Evolutionary conservation across 2,113 vertebrate species (phyloP).

Genomic region (Channa maculata): DNA sequence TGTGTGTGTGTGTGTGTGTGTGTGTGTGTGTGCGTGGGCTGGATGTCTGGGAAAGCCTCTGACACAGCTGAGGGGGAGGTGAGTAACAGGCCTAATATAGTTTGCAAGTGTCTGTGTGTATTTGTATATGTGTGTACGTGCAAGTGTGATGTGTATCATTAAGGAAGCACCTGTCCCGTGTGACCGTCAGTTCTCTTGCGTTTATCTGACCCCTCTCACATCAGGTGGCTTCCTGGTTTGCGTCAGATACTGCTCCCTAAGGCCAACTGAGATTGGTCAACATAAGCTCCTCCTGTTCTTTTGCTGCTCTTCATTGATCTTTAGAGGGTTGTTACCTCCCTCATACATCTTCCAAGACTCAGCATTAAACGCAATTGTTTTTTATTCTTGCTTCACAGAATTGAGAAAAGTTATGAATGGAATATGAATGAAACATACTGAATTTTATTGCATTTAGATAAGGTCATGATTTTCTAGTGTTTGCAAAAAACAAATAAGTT

Average conservation of each 20-base stretch:
- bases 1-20: constrained; percentile 49
- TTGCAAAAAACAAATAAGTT: not conserved
- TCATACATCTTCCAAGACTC: constrained; percentile 43
- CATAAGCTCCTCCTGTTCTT: constrained; percentile 75
- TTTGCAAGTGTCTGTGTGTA: constrained; percentile 59
- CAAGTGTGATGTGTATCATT: constrained; percentile 64
- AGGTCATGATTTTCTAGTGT: not conserved
- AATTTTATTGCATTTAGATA: not conserved
- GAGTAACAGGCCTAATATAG: constrained; percentile 75
- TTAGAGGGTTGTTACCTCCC: constrained; percentile 58
- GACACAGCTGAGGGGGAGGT: constrained; percentile 81
- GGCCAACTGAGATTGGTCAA: constrained; percentile 70
- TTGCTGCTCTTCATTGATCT: constrained; percentile 74
- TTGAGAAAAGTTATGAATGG: too few relatives aligned
- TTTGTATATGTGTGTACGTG: constrained; percentile 42
- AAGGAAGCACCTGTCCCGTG: constrained; percentile 86
- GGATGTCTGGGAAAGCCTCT: constrained; percentile 82
- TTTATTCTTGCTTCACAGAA: not conserved
- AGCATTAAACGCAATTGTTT: not conserved
- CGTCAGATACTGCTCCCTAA: constrained; percentile 79
- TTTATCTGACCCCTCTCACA: constrained; percentile 86
- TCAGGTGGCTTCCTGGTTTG: constrained; percentile 87
- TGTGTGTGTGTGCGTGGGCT: constrained; percentile 57
- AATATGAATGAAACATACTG: not conserved
- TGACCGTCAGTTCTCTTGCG: constrained; percentile 75